These are phyloP conservation scores for Austrolebias charrua DNA, from an alignment of 2,797 vertebrate genomes.

Conservation along the genomic window DNA sequence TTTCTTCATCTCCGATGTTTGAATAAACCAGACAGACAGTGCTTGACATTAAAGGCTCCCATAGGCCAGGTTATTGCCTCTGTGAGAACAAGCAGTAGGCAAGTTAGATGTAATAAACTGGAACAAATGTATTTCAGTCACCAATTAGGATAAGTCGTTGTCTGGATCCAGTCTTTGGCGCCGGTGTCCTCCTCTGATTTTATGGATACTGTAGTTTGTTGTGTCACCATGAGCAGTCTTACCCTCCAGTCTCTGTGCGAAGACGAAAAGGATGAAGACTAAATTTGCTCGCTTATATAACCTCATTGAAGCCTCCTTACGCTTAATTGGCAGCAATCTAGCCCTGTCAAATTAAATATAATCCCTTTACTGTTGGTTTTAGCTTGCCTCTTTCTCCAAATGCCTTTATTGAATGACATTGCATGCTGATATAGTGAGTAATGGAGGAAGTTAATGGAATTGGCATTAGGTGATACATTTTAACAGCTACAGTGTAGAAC, in stretches of 20 bases:
- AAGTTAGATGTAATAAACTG: slow-evolving; percentile 68
- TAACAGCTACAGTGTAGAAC: slow-evolving; percentile 42
- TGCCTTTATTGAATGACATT: slow-evolving; percentile 58
- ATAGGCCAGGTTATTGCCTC: slow-evolving; percentile 60
- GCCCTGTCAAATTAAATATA: slow-evolving; percentile 63
- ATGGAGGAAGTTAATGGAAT: slow-evolving; percentile 64
- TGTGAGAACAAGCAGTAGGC: slow-evolving; percentile 56
- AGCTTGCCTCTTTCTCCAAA: slow-evolving; percentile 44
- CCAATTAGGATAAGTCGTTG: slow-evolving; percentile 56
- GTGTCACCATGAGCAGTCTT: slow-evolving; percentile 48
- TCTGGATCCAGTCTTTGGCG: slow-evolving; percentile 30
- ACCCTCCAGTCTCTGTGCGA: slow-evolving; percentile 20
- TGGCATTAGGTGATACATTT: slow-evolving; percentile 62
- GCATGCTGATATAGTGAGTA: slow-evolving; percentile 61
- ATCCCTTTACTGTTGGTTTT: slow-evolving; percentile 51
- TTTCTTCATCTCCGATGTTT: slow-evolving; percentile 59
- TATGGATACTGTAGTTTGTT: slow-evolving; percentile 58
- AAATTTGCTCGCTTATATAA: slow-evolving; percentile 53
- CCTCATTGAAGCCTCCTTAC: slow-evolving; percentile 57
- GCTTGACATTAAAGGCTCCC: slow-evolving; percentile 66
- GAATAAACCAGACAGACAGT: slow-evolving; percentile 61
- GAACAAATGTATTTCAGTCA: slow-evolving; percentile 65
- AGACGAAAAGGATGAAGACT: slow-evolving; percentile 37
- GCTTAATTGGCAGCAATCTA: slow-evolving; percentile 66
- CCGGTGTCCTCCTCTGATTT: slow-evolving; percentile 51